Percentiles rank a stretch among this genome's conserved stretches.
Conservation (phyloP, 2,888 invertebrate genomes). For the Pomacea canaliculata region DNA sequence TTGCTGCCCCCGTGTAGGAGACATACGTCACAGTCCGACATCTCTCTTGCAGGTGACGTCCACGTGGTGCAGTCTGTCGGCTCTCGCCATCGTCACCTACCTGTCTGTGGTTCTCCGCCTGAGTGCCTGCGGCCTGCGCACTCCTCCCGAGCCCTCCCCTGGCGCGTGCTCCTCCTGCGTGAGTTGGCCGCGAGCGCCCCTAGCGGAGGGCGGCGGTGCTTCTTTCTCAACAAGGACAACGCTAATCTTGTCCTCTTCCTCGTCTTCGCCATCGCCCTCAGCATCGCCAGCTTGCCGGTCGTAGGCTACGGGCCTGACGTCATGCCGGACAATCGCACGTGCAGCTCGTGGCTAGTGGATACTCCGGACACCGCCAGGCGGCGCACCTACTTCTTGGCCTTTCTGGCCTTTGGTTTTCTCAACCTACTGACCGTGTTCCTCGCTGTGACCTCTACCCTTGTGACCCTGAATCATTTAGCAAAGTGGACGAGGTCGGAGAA, state of each 20-base stretch:
- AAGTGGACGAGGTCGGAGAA: constrained; percentile 11
- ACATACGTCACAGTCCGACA: too few relatives aligned
- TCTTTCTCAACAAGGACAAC: constrained; percentile 25
- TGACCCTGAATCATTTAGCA: constrained; percentile 28
- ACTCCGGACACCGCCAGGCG: constrained; percentile 34
- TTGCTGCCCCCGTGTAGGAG: too few relatives aligned
- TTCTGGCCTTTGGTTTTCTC: constrained; percentile 44
- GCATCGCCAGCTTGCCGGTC: constrained; percentile 48
- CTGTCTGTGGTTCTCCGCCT: constrained; percentile 47
- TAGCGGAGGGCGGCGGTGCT: not conserved
- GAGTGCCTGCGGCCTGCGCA: constrained; percentile 25
- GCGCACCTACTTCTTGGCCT: constrained; percentile 45
- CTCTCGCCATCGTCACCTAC: constrained; percentile 48
- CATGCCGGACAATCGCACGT: constrained; percentile 36
- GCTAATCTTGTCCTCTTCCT: constrained; percentile 38
- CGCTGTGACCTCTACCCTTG: constrained; percentile 29
- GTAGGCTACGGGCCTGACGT: constrained; percentile 50
- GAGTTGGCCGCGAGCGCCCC: not conserved
- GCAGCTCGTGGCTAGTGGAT: constrained; percentile 52
- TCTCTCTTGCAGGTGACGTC: constrained; percentile 46
- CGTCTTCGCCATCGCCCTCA: constrained; percentile 41
- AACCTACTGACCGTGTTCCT: constrained; percentile 40
- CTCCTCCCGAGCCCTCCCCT: not conserved
- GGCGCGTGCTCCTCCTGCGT: not conserved
- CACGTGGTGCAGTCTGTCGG: constrained; percentile 48